Base-by-base conservation (phyloP, 2,888 invertebrate species). In the Uropetala carovei region DNA sequence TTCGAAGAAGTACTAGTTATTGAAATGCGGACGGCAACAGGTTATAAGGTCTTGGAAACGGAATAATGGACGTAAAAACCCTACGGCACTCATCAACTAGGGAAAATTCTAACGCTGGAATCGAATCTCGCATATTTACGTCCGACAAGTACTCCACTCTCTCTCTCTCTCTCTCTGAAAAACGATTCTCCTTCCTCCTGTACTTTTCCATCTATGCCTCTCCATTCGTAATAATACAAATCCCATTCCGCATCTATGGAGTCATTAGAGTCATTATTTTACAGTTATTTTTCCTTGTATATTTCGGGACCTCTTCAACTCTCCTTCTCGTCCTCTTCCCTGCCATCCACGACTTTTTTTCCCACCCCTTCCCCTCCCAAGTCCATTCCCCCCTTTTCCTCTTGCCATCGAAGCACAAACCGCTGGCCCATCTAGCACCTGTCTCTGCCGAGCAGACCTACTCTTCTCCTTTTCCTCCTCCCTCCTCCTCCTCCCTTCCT, bases 401-500 rank as follows among this genome's bases (percentile, higher is more conserved):
- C 43, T 43, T 43, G 43, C 64, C n/a, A 30, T 22, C 64, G 89
- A 27, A 56, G 85, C 43, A 89, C 89, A 89, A 43, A 89, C 30
- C 68, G 89, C 89, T 43, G 86, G 89, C 89, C 64, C 89, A 89
- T 89, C 89, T 89, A 89, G 89, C 89, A 89, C 89, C 89, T 89
- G 89, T 89, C 89, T 89, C 64, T 83, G 56, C 22, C 59, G 13
- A 22, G 85, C 86, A 86, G 86, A 86, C 86, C 86, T 58, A 14
- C 85, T 85, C 82, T 82, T 18, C 43, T 43, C 13, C 30, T 43
- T 13, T 16, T 43, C 82, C 82, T 14, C 30, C n/a, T n/a, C 7
- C 14, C 81, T 27, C 85, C 22, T 58, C 84, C 18, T 59, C 89
- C 43, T 64, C 64, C 43, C 64, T 18, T n/a, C n/a, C 82, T 14